Base-by-base conservation (phyloP, 2,888 invertebrate genomes). In the Lacanobia oleracea region DNA sequence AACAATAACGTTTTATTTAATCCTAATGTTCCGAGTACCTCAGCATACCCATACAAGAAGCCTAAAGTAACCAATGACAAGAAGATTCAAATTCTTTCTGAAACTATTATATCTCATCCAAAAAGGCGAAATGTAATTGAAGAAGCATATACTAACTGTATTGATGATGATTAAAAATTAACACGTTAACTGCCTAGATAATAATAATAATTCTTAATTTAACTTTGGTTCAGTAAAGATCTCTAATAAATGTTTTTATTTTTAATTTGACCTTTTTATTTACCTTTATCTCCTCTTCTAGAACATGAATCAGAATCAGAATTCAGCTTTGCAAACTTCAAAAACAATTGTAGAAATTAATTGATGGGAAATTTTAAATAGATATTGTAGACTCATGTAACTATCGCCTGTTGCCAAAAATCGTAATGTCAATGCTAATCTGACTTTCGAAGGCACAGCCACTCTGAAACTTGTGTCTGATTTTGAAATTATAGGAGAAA, bases 251-350 rank as follows among this genome's bases (percentile, higher is more conserved):
- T 50, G n/a, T 16, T 50, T n/a, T 16, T 16, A 48, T 48, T 48
- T 48, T 16, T 16, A 18, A 48, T 48, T 14, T 48, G 16, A 16
- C 16, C 16, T 48, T 50, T n/a, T 50, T 59, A 59, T 18, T 4
- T 2, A 59, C 59, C 59, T 43, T 43, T 21, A 59, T 21, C 21
- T 59, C 59, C n/a, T 59, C 59, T 21, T 21, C 21, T 2, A 59
- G 59, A 5, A 59, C 59, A 21, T 18, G 59, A 59, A 59, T 59
- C 59, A 40, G 9, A n/a, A n/a, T n/a, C n/a, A n/a, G n/a, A n/a
- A n/a, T n/a, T n/a, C n/a, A n/a, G 59, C 59, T 21, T 59, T 59
- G 14, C 59, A 59, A 59, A 59, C 59, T 59, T 59, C 59, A 14
- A 40, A 40, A 12, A 59, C 59, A 59, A 59, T 59, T 12, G 10